Evolutionary conservation across 2,888 invertebrate genomes (phyloP).

Genomic region (Phlogophora meticulosa): DNA sequence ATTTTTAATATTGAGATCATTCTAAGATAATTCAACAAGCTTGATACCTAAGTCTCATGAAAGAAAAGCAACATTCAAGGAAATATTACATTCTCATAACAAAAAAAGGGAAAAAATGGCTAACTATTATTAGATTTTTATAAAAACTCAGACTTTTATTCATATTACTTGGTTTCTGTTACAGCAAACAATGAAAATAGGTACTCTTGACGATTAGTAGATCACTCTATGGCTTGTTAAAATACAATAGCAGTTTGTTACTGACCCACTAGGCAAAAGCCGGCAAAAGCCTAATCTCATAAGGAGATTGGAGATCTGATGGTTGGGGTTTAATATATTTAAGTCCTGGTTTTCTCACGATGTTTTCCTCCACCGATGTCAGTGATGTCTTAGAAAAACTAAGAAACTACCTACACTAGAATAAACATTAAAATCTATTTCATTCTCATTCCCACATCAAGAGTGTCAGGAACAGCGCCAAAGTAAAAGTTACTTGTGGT

Average conservation of each 20-base stretch:
- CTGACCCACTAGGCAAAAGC: too few relatives aligned
- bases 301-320: too few relatives aligned
- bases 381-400: too few relatives aligned
- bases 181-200: conserved; percentile 24
- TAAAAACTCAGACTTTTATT: conserved; percentile 44
- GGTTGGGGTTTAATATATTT: too few relatives aligned
- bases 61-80: conserved; percentile 50
- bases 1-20: conserved; percentile 49
- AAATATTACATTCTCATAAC: conserved; percentile 53
- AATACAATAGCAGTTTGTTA: too few relatives aligned
- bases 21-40: conserved; percentile 50
- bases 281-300: too few relatives aligned
- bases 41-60: conserved; percentile 35
- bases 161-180: conserved; percentile 30
- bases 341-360: too few relatives aligned
- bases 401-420: too few relatives aligned
- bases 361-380: too few relatives aligned
- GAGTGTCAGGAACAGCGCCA: too few relatives aligned
- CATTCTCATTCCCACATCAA: too few relatives aligned
- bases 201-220: background rate
- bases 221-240: background rate
- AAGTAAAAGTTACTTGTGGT: too few relatives aligned
- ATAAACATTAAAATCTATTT: conserved; percentile 12
- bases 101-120: conserved; percentile 35
- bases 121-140: conserved; percentile 47